Percentiles rank a stretch among this genome's conserved stretches.
These are phyloP conservation scores for Theristicus caerulescens DNA, from an alignment of 2,113 vertebrate species.

Conservation along the genomic window DNA sequence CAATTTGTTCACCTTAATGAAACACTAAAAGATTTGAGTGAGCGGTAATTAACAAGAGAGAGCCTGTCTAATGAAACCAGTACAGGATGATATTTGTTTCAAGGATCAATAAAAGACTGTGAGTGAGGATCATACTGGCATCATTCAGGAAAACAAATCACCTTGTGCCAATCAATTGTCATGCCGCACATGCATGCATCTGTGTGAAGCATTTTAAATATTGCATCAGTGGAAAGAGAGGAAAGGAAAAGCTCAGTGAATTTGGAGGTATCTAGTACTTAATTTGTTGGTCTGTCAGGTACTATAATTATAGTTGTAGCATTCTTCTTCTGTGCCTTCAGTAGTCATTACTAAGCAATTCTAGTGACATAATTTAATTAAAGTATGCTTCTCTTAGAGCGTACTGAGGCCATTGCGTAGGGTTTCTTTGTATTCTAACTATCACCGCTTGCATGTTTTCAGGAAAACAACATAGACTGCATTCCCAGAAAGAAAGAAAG, in stretches of 20 bases:
- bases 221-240: background rate
- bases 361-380: slow-evolving; percentile 58
- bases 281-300: slow-evolving; percentile 60
- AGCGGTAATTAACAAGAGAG: slow-evolving; percentile 89
- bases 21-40: slow-evolving; percentile 87
- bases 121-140: slow-evolving; percentile 73
- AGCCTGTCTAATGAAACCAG: slow-evolving; percentile 82
- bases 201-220: slow-evolving; percentile 46
- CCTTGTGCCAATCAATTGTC: slow-evolving; percentile 70
- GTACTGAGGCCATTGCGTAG: background rate
- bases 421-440: background rate
- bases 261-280: slow-evolving; percentile 2
- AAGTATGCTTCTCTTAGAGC: background rate
- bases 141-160: slow-evolving; percentile 80
- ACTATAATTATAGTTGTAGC: slow-evolving; percentile 49
- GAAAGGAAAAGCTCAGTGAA: background rate
- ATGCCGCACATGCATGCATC: slow-evolving; percentile 72
- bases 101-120: slow-evolving; percentile 81
- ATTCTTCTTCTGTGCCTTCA: slow-evolving; percentile 29
- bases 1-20: slow-evolving; percentile 91
- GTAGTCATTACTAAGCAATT: slow-evolving; percentile 45
- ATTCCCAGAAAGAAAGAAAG: background rate
- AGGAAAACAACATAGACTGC: background rate
- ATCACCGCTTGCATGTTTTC: background rate
- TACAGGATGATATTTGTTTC: slow-evolving; percentile 77